Evolutionary conservation across 2,888 invertebrate species (phyloP).

Genomic region (Perdita meconis): DNA sequence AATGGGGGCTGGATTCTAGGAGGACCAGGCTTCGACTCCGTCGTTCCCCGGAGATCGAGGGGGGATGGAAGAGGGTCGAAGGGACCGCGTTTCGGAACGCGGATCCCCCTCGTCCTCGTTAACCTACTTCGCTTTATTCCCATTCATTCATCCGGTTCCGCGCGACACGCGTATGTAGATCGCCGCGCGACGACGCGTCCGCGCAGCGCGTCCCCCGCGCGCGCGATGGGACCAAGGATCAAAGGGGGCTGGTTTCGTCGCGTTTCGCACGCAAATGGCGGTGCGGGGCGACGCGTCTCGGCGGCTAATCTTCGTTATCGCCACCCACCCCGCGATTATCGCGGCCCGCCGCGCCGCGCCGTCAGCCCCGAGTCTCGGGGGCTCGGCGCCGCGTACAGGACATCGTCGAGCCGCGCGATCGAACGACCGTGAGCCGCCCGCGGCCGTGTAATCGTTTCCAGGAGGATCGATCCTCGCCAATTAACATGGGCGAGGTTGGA

Average conservation of each 20-base stretch:
- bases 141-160: constrained; percentile 51
- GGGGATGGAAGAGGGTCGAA: constrained; percentile 12
- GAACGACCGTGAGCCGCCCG: constrained; percentile 50
- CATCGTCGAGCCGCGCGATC: constrained; percentile 37
- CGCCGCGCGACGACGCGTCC: constrained; percentile 3
- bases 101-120: constrained; percentile 59
- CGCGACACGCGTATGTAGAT: constrained; percentile 24
- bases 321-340: constrained; percentile 16
- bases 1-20: constrained; percentile 41
- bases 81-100: constrained; percentile 41
- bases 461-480: constrained; percentile 59
- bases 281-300: not conserved
- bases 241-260: constrained; percentile 33
- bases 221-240: constrained; percentile 5
- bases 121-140: constrained; percentile 63
- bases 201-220: too few relatives aligned
- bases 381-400: constrained; percentile 10
- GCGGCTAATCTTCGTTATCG: constrained; percentile 33
- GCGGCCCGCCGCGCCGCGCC: not conserved
- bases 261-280: constrained; percentile 49
- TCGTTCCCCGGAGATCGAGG: too few relatives aligned
- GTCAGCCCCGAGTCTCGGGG: constrained; percentile 1
- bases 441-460: constrained; percentile 57
- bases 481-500: constrained; percentile 64
- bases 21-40: too few relatives aligned